Evolutionary conservation across 1,140 invertebrate species (phyloP).

Genomic region (Harlomillsia oculata): DNA sequence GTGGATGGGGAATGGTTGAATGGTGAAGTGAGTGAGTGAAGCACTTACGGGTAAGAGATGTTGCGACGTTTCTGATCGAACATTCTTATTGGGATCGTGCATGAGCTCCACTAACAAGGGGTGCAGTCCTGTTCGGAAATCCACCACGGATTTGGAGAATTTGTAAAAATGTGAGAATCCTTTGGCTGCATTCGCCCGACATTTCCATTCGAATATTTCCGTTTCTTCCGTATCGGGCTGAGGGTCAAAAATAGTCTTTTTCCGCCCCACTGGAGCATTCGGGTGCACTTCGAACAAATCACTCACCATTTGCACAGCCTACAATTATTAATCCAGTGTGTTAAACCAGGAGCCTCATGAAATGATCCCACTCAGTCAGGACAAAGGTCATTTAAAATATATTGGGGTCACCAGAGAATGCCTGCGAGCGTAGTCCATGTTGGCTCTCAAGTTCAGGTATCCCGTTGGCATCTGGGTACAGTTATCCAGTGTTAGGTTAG

Average conservation of each 20-base stretch:
- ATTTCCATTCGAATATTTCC: no score
- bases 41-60: slow-evolving; percentile 12
- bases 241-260: no score
- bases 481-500: no score
- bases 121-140: slow-evolving; percentile 29
- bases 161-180: slow-evolving; percentile 19
- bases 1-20: no score
- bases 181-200: slow-evolving; percentile 18
- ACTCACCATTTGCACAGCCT: no score
- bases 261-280: no score
- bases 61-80: slow-evolving; percentile 18
- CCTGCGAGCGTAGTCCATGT: slow-evolving; percentile 22
- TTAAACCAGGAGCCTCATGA: no score
- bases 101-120: slow-evolving; percentile 23
- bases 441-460: slow-evolving; percentile 25
- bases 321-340: no score
- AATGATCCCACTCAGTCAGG: no score
- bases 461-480: slow-evolving; percentile 18
- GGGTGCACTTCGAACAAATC: no score
- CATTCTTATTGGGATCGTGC: slow-evolving; percentile 20
- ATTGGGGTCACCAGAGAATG: slow-evolving; percentile 16
- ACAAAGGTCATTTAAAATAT: no score
- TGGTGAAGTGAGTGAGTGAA: neutral
- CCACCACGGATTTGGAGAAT: slow-evolving; percentile 25
- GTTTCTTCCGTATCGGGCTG: no score